phyloP scores from a whole-genome alignment of 2,113 vertebrate genomes.

The human (Homo sapiens) region DNA sequence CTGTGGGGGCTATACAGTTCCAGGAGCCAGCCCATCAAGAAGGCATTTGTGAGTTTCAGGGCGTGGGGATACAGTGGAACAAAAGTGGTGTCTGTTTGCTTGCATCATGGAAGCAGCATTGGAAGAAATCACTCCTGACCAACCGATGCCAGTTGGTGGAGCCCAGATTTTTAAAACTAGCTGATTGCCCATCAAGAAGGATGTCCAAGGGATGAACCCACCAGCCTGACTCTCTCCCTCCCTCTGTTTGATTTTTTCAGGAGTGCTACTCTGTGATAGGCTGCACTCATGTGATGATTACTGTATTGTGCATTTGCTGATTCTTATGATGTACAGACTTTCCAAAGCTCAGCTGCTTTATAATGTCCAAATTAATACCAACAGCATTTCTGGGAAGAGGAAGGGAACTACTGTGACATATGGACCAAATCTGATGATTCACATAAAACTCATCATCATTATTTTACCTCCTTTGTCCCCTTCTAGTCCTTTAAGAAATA shows the following conservation, averaged over 20 bases:
- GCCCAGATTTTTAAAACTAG: conserved; percentile 63
- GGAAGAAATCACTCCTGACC: conserved; percentile 71
- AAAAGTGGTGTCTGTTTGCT: conserved; percentile 73
- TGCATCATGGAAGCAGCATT: conserved; percentile 38
- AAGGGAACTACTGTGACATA: conserved; percentile 71
- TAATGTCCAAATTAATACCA: conserved; percentile 73
- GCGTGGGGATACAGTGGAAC: conserved; percentile 70
- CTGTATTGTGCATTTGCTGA: conserved; percentile 64
- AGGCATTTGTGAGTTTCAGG: conserved; percentile 66
- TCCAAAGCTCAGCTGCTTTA: conserved; percentile 73
- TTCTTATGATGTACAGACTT: conserved; percentile 75
- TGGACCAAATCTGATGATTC: conserved; percentile 56
- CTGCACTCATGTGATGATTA: conserved; percentile 75
- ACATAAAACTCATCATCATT: conserved; percentile 53
- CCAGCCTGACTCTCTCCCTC: conserved; percentile 45
- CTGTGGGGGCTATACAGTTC: not conserved
- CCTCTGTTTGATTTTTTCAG: conserved; percentile 42
- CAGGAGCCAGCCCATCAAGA: conserved; percentile 64
- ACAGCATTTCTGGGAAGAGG: conserved; percentile 80
- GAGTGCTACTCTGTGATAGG: conserved; percentile 71
- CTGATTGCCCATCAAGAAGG: conserved; percentile 63
- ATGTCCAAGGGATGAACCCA: conserved; percentile 61
- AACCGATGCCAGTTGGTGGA: conserved; percentile 45
- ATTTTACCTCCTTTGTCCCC: not conserved
- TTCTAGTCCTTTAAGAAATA: conserved; percentile 34